These are phyloP conservation scores for Alca torda DNA, from an alignment of 2,797 vertebrate species.

Conservation along the genomic window DNA sequence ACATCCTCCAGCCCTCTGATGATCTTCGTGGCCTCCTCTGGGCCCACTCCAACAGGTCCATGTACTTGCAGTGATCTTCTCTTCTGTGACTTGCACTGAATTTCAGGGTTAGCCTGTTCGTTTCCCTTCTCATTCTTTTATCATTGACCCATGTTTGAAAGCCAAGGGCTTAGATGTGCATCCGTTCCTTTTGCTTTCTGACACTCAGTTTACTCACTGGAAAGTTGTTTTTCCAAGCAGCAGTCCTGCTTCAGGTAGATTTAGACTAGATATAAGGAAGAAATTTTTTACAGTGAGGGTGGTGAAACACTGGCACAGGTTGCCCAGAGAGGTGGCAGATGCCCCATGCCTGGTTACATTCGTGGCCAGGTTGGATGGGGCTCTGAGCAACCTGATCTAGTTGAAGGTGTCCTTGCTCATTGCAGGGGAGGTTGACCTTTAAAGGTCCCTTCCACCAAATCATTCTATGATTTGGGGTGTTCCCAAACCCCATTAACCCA, in stretches of 20 bases:
- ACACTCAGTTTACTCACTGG: not conserved
- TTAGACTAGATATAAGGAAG: not conserved
- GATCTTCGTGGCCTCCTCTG: too few relatives aligned
- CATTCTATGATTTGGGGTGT: not conserved
- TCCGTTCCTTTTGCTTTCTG: not conserved
- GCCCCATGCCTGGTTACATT: not conserved
- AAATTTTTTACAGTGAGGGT: not conserved
- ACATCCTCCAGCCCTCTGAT: too few relatives aligned
- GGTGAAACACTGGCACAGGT: not conserved
- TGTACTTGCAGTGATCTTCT: too few relatives aligned
- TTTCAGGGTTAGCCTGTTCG: not conserved
- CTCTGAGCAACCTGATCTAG: not conserved
- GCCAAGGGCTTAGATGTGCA: not conserved
- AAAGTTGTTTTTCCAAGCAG: not conserved
- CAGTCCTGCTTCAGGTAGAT: not conserved
- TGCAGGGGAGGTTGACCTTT: not conserved
- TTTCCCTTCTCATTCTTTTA: not conserved
- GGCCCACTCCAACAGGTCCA: too few relatives aligned
- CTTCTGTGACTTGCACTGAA: not conserved
- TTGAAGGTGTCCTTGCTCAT: not conserved
- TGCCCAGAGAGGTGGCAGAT: not conserved
- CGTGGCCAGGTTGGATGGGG: not conserved
- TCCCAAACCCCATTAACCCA: not conserved
- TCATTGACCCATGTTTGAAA: not conserved
- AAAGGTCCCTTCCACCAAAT: not conserved